phyloP scores from a whole-genome alignment of 1,140 invertebrate species.

The Eueides isabella region DNA sequence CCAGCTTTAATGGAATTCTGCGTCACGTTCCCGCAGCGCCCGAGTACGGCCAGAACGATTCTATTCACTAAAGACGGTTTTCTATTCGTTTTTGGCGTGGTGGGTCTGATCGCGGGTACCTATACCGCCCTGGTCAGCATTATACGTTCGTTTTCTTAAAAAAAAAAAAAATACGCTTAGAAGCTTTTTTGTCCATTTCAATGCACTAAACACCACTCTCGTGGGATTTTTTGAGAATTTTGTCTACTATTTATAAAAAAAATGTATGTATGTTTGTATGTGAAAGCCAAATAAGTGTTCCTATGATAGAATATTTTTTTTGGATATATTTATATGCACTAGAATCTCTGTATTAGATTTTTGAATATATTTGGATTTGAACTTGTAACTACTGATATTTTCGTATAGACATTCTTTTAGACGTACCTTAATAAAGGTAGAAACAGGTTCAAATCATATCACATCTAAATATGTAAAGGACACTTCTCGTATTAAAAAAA shows the following conservation, averaged over 20 bases:
- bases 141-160: conserved; percentile 63
- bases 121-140: conserved; percentile 87
- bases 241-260: background rate
- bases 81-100: conserved; percentile 85
- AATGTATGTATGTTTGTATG: background rate
- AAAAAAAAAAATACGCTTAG: background rate
- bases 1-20: conserved; percentile 92
- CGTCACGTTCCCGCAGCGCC: conserved; percentile 65
- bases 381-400: no score
- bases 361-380: background rate
- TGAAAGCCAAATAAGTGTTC: conserved; percentile 1
- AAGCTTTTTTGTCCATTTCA: background rate
- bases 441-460: background rate
- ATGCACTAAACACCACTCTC: conserved; percentile 15
- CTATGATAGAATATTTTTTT: background rate
- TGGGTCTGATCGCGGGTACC: conserved; percentile 88
- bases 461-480: no score
- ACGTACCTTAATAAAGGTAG: no score
- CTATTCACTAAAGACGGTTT: conserved; percentile 83
- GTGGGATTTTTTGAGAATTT: background rate
- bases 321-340: background rate
- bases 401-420: background rate
- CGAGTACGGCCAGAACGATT: conserved; percentile 72
- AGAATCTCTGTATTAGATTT: background rate
- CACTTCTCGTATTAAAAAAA: background rate